Base-by-base conservation (phyloP, 2,113 vertebrate species). In the Bungarus multicinctus region DNA sequence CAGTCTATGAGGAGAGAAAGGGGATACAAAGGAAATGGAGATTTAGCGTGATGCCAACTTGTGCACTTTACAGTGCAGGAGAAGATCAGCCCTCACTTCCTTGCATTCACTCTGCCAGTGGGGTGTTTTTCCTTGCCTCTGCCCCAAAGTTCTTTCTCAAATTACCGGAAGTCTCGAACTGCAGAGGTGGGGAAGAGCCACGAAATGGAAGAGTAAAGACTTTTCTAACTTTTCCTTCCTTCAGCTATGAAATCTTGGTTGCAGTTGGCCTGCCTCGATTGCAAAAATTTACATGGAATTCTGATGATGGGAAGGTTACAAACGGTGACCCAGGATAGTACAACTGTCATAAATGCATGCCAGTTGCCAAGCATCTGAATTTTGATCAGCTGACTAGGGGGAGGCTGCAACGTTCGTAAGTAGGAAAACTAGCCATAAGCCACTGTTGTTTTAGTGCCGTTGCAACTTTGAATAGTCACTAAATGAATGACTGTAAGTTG, bases 1-100 rank as follows among this genome's bases (percentile, higher is more conserved):
- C 96, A 99, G 93, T 96, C 99, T 99, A 90, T 81, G 91, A 92
- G 16, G 87, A 53, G 53, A 88, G 45, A 23, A 45, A 43, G 54
- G n/a, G 69, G 47, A 16, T 45, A 10, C 55, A 16, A 54, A 43
- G 34, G 23, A 57, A 45, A 25, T 11, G 9, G 54, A 55, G 52
- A 27, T 12, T 58, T 45, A 45, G 34, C 14, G 23, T 58, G 87
- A 50, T 43, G 53, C 30, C 45, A 74, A 12, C 9, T 30, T 53
- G 3, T 52, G 50, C 20, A 2, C 43, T 50, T 23, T 27, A 16
- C 2, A 53, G 7, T 45, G 4, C 52, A 55, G 53, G 81, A 4
- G 43, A n/a, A 8, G 30, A 53, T 81, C 69, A 74, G 16, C 69
- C 16, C n/a, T 34, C n/a, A 81, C 69, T 81, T 81, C 74, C 34